These are phyloP conservation scores for Neolamprologus falcicula DNA, from an alignment of 2,113 vertebrate species.

Conservation along the genomic window DNA sequence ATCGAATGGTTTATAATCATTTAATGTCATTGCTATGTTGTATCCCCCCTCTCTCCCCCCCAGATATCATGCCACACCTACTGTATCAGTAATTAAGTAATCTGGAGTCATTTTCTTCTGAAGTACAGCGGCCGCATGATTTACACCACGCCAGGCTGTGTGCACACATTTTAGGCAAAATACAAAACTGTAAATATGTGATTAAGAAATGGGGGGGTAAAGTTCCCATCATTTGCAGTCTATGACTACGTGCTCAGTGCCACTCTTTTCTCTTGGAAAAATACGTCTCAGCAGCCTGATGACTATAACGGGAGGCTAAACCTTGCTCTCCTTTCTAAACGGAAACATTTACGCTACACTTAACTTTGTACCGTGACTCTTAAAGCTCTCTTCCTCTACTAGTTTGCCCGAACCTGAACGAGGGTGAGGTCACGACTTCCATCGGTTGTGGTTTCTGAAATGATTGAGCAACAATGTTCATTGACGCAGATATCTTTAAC, in stretches of 20 bases:
- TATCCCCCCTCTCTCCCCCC: background rate
- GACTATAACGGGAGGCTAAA: constrained; percentile 13
- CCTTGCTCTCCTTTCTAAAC: background rate
- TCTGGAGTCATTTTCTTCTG: background rate
- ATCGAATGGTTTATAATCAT: background rate
- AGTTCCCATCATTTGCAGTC: background rate
- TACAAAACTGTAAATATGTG: background rate
- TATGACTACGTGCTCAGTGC: background rate
- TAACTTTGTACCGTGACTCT: background rate
- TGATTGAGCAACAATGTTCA: constrained; percentile 56
- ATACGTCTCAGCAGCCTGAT: background rate
- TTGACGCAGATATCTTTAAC: constrained; percentile 55
- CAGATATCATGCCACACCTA: background rate
- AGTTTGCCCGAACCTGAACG: background rate
- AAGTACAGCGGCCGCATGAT: background rate
- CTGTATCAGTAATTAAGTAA: background rate
- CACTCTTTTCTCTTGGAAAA: background rate
- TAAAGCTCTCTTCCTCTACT: background rate
- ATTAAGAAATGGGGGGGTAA: background rate
- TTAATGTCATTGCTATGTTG: background rate
- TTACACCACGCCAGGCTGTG: background rate
- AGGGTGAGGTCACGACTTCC: constrained; percentile 48
- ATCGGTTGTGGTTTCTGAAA: constrained; percentile 53
- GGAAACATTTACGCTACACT: background rate
- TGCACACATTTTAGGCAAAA: background rate